Base-by-base conservation (phyloP, 2,113 vertebrate species). In the Jaculus jaculus region DNA sequence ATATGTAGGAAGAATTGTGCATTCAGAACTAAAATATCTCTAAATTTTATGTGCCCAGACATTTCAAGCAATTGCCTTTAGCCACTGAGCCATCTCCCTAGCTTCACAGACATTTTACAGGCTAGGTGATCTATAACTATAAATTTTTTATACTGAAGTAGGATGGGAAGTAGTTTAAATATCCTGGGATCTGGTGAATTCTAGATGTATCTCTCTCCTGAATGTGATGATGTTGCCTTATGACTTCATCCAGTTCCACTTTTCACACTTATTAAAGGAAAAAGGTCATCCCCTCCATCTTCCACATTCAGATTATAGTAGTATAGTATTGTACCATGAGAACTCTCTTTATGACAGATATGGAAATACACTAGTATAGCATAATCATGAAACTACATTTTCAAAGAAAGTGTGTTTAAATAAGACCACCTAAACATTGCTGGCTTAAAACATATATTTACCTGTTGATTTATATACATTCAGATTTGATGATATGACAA, bases 381-480 rank as follows among this genome's bases (percentile, higher is more conserved):
- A 58, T 89, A 84, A 39, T 3, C 51, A 37, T 58, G 26, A 1
- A 66, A 61, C n/a, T 80, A 26, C 7, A 60, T 84, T 85, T 20
- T 78, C 15, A 69, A 0, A 68, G 78, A 90, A 85, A 63, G 51
- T 61, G 73, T 28, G 20, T 20, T 93, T 90, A 73, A 60, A 39
- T 60, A 71, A 75, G 26, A 83, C 28, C 77, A 82, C 60, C 80
- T 26, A 88, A 60, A 47, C 63, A 61, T 30, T 77, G 73, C 7
- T 28, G 10, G 4, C 7, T 37, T 58, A 30, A 66, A 28, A 12
- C 26, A 54, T 32, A 71, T 74, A 77, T 47, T 24, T 28, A 85
- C 47, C 58, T 87, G 68, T 89, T 88, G 34, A 2, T 11, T 85
- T 65, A 51, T 79, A 54, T 79, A 78, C 89, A 23, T 85, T 93